Base-by-base conservation (phyloP, 1,140 invertebrate genomes). In the Ridgeia piscesae region DNA sequence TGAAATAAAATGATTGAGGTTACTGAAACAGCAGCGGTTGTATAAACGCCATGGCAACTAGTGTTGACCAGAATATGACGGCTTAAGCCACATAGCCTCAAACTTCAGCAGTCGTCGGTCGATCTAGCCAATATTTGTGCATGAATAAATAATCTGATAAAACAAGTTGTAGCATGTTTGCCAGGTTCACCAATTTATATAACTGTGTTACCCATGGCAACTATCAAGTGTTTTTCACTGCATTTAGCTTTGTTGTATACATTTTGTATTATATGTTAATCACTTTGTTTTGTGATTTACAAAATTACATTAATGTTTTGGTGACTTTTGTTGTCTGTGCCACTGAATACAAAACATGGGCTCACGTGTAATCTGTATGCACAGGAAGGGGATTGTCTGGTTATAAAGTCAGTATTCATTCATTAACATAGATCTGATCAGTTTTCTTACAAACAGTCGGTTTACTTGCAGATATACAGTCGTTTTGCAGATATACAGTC, bases 131-230 rank as follows among this genome's bases (percentile, higher is more conserved):
- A 77, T 77, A 77, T 77, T 77, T 77, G 58, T 77, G 58, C 58
- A 77, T 77, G 58, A 77, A 77, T 77, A 77, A 77, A 77, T 77
- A 77, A 77, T 77, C 58, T 77, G 58, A 77, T 77, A 77, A 77
- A 77, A 77, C 58, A 77, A 77, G 58, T 77, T 77, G 58, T 77
- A 31, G 4, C 58, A 21, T 77, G 58, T 77, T 77, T 77, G 58
- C 58, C 58, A 77, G 58, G 14, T 77, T 77, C 2, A 77, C 58
- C 58, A 4, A 21, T 77, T 77, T 77, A 77, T 77, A 77, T 77
- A 77, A 77, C 58, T 21, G 27, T 77, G 58, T 77, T 77, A 27
- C 58, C 17, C 58, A 77, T 77, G 58, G 58, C 58, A 77, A 77
- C 58, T 77, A 77, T 77, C 58, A 77, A 77, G 58, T 77, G 58